These are phyloP conservation scores for Chlorops oryzae DNA, from an alignment of 1,140 invertebrate genomes.

Conservation along the genomic window DNA sequence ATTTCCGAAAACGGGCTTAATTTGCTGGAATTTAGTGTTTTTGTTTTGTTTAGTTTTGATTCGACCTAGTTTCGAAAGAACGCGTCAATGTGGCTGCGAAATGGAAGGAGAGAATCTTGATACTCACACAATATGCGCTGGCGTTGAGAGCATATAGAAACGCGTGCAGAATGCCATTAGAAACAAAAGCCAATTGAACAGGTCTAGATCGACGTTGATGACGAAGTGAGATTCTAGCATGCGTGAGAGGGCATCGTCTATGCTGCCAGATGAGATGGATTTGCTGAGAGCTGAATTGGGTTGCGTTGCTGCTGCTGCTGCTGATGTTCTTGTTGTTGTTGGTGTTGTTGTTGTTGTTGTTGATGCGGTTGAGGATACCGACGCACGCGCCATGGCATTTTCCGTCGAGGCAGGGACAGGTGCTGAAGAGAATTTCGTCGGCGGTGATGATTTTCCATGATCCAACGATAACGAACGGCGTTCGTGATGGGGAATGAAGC, in stretches of 20 bases:
- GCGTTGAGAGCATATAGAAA: slow-evolving; percentile 77
- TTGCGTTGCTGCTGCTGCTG: background rate
- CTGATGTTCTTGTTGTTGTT: background rate
- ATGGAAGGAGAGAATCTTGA: slow-evolving; percentile 4
- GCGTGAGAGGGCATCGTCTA: too few relatives aligned
- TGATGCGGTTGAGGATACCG: slow-evolving; percentile 3
- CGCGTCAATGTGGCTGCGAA: too few relatives aligned
- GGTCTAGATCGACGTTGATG: too few relatives aligned
- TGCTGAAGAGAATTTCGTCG: background rate
- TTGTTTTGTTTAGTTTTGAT: background rate
- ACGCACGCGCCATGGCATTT: too few relatives aligned
- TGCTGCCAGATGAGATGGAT: too few relatives aligned
- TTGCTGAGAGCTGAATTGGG: background rate
- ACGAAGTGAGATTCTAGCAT: too few relatives aligned
- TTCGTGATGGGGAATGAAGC: slow-evolving; percentile 13
- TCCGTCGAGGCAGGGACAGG: background rate
- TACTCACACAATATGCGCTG: slow-evolving; percentile 84
- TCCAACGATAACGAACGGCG: background rate
- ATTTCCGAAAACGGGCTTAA: background rate
- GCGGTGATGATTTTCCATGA: background rate
- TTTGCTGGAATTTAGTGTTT: background rate
- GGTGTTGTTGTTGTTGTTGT: slow-evolving; percentile 11
- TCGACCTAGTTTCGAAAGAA: background rate
- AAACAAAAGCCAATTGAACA: slow-evolving; percentile 67
- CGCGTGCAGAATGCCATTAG: slow-evolving; percentile 65